phyloP scores from a whole-genome alignment of 2,888 invertebrate genomes.

The Leptarthrus brevirostris region DNA sequence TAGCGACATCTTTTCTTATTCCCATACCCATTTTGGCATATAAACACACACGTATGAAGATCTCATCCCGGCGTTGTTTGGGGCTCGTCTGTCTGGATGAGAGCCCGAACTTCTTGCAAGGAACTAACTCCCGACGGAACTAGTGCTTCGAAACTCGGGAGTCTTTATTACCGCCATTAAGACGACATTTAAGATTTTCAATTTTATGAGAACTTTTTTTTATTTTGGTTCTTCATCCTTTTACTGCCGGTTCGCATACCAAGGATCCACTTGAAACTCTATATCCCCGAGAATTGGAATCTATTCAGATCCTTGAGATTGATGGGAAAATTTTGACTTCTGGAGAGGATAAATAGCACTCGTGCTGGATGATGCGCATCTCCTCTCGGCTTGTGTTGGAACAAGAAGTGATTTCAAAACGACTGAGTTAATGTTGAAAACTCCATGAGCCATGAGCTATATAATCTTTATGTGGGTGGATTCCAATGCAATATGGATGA shows the following conservation, averaged over 20 bases:
- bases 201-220: constrained; percentile 50
- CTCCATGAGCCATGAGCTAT: constrained; percentile 41
- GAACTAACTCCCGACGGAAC: constrained; percentile 19
- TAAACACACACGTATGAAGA: constrained; percentile 23
- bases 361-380: constrained; percentile 42
- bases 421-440: constrained; percentile 40
- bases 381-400: constrained; percentile 18
- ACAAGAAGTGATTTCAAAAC: constrained; percentile 8
- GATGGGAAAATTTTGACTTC: constrained; percentile 44
- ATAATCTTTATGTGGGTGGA: constrained; percentile 34
- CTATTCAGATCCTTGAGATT: constrained; percentile 45
- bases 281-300: constrained; percentile 38
- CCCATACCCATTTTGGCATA: constrained; percentile 26
- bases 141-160: constrained; percentile 39
- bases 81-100: background rate
- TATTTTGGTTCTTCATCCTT: constrained; percentile 26
- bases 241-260: constrained; percentile 19
- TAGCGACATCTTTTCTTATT: constrained; percentile 36
- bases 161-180: constrained; percentile 54
- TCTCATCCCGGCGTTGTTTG: background rate
- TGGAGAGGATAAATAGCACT: constrained; percentile 32
- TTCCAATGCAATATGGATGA: constrained; percentile 46
- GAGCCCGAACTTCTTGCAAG: constrained; percentile 27
- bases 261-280: constrained; percentile 36
- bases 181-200: constrained; percentile 54